Evolutionary conservation across 2,888 invertebrate genomes (phyloP).

Genomic region (Synanthedon vespiformis): DNA sequence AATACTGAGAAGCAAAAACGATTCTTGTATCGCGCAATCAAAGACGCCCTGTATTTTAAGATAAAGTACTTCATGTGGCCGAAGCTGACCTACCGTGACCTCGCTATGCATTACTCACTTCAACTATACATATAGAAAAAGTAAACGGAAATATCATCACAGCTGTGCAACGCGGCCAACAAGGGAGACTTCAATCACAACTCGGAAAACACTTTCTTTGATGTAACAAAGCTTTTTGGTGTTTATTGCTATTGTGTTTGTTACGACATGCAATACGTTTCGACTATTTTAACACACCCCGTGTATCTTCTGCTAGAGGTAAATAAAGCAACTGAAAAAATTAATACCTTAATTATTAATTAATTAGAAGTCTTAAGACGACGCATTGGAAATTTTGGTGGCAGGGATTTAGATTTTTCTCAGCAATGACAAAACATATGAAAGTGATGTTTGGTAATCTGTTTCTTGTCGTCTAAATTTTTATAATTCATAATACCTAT

Average conservation of each 20-base stretch:
- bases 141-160: conserved; percentile 1
- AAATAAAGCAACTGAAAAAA: too few relatives aligned
- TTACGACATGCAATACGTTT: conserved; percentile 20
- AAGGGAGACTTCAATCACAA: conserved; percentile 47
- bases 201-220: conserved; percentile 37
- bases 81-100: conserved; percentile 24
- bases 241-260: conserved; percentile 46
- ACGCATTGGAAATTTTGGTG: too few relatives aligned
- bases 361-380: too few relatives aligned
- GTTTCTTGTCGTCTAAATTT: too few relatives aligned
- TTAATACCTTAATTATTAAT: too few relatives aligned
- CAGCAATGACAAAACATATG: too few relatives aligned
- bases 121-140: neutral
- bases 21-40: conserved; percentile 19
- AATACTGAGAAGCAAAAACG: conserved; percentile 10
- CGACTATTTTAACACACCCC: too few relatives aligned
- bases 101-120: conserved; percentile 1
- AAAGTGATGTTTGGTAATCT: too few relatives aligned
- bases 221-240: conserved; percentile 36
- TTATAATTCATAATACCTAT: too few relatives aligned
- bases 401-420: too few relatives aligned
- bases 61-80: conserved; percentile 29
- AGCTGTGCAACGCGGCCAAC: conserved; percentile 24
- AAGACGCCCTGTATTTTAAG: conserved; percentile 27
- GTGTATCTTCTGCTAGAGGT: too few relatives aligned